Percentiles rank a stretch among this genome's conserved stretches.
Evolutionary conservation across 1,140 invertebrate species (phyloP).

Genomic region (Pseudomyrmex dendroicus): DNA sequence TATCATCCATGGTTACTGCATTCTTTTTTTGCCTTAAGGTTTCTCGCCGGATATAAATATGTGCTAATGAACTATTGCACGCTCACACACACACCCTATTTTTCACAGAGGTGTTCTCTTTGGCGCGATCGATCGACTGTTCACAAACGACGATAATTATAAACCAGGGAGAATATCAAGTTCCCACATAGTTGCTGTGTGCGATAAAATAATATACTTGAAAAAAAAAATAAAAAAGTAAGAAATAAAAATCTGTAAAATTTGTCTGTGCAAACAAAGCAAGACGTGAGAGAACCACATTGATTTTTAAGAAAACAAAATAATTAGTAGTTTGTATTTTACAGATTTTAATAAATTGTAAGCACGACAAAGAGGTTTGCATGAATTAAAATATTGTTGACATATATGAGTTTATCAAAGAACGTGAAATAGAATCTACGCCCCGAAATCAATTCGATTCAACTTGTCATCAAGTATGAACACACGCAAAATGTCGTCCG

Average conservation of each 20-base stretch:
- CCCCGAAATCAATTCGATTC: no score
- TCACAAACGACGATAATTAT: slow-evolving; percentile 22
- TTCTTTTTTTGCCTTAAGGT: background rate
- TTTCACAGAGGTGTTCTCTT: slow-evolving; percentile 16
- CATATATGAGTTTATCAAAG: no score
- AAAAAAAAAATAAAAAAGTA: background rate
- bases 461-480: no score
- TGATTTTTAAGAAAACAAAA: background rate
- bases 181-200: background rate
- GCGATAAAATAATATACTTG: slow-evolving; percentile 3
- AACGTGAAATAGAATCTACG: no score
- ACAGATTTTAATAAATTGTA: no score
- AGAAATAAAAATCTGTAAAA: background rate
- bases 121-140: background rate
- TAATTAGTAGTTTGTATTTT: background rate
- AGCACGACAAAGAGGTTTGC: no score
- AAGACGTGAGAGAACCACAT: background rate
- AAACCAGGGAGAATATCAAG: background rate
- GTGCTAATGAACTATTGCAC: background rate
- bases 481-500: no score
- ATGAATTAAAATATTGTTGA: no score
- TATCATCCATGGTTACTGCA: background rate
- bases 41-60: background rate
- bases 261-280: background rate
- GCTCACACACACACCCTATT: background rate